Base-by-base conservation (phyloP, 2,113 vertebrate species). In the Nansenia antarctica region DNA sequence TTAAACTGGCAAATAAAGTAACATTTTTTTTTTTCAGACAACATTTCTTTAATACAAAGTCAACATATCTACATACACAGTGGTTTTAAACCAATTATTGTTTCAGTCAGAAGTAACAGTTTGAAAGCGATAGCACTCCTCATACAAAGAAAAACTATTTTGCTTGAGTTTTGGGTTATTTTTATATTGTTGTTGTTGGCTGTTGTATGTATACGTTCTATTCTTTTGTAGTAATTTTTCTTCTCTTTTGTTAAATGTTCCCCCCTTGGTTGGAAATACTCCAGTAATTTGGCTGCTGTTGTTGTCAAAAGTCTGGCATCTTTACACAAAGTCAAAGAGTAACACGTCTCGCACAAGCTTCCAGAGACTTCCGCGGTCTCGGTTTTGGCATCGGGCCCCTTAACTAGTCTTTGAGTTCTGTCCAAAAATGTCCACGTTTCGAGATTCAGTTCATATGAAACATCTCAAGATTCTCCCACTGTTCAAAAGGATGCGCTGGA, bases 31-130 rank as follows among this genome's bases (percentile, higher is more conserved):
- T 80, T 74, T 92, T 95, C 93, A 93, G 95, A 96, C 94, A 94
- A 94, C 94, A 94, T 92, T 95, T 95, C 95, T 98, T 99, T 99
- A 98, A 99, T 99, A 99, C 96, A 99, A 99, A 99, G 94, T 97
- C 88, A 94, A 96, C 95, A 94, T 98, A 98, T 99, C 96, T 98
- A 99, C 96, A 98, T 95, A 97, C 95, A 96, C 92, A 89, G 96
- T 95, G 95, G 94, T 91, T 90, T 92, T 91, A 91, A 94, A 92
- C 95, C 95, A 95, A 94, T 95, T 94, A 91, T 95, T 92, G 92
- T 89, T 95, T 94, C 93, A 89, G 86, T 92, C 92, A 89, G 94
- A 94, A 95, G 92, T 92, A 94, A 94, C 94, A 94, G 93, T 93
- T 94, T 94, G 90, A 94, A 94, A 95, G 94, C 92, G 88, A 91